Evolutionary conservation across 1,140 invertebrate genomes (phyloP).

Genomic region (Dendroctonus valens): DNA sequence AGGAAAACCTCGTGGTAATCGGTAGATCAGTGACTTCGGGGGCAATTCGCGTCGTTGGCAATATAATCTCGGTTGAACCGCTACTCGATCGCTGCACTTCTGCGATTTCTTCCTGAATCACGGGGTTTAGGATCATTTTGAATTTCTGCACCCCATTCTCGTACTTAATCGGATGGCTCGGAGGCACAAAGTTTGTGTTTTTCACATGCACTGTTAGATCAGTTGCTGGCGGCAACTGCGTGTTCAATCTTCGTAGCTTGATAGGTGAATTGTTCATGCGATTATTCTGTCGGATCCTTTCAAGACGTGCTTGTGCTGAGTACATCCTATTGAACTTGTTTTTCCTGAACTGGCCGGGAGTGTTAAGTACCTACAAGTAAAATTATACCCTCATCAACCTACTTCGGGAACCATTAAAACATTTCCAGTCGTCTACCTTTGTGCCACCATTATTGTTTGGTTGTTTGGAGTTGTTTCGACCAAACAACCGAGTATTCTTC

Average conservation of each 20-base stretch:
- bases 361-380: background rate
- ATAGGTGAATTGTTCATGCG: background rate
- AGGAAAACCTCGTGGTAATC: background rate
- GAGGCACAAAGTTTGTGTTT: conserved; percentile 10
- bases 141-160: conserved; percentile 3
- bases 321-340: conserved; percentile 2
- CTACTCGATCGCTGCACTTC: conserved; percentile 14
- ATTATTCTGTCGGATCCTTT: conserved; percentile 4
- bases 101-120: conserved; percentile 21
- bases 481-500: background rate
- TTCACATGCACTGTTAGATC: conserved; percentile 29
- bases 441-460: too few relatives aligned
- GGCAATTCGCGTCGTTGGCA: conserved; percentile 5
- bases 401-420: too few relatives aligned
- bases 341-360: background rate
- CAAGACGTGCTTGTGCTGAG: conserved; percentile 5
- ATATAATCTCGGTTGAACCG: background rate
- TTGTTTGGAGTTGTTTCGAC: background rate
- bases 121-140: conserved; percentile 29
- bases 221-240: background rate
- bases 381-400: too few relatives aligned
- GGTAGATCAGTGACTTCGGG: conserved; percentile 12
- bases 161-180: background rate
- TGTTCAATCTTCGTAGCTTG: conserved; percentile 10
- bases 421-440: too few relatives aligned